Percentiles rank a stretch among this genome's conserved stretches.
Conservation (phyloP, 2,797 vertebrate genomes). For the Falco naumanni region DNA sequence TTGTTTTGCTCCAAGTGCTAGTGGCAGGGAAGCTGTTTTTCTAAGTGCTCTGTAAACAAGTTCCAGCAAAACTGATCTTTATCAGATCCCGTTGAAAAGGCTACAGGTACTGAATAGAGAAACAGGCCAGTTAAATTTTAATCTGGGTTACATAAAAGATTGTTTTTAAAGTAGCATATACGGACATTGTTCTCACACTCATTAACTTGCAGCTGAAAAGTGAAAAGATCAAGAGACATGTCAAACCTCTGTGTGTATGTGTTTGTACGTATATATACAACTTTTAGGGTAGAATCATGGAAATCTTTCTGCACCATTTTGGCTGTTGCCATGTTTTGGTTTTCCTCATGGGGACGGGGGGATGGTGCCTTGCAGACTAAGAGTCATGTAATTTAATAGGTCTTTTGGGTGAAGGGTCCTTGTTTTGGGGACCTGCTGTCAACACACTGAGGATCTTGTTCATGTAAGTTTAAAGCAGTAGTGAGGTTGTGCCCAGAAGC, state of each 20-base stretch:
- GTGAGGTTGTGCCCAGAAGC: background rate
- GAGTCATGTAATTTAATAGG: background rate
- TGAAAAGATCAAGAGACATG: background rate
- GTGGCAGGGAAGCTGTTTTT: conserved; percentile 28
- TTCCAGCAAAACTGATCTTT: conserved; percentile 69
- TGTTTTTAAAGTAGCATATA: conserved; percentile 50
- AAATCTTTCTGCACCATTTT: background rate
- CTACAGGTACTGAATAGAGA: conserved; percentile 2
- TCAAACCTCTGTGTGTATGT: background rate
- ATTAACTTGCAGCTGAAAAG: conserved; percentile 1
- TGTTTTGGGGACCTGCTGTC: background rate
- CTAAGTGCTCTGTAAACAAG: conserved; percentile 51
- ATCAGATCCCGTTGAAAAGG: conserved; percentile 50
- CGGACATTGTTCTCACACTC: conserved; percentile 28
- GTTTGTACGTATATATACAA: background rate
- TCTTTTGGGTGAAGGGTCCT: background rate
- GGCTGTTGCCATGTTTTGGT: background rate
- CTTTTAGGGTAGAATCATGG: background rate
- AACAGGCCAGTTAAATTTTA: conserved; percentile 65
- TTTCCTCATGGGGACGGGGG: accelerated
- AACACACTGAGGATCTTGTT: background rate
- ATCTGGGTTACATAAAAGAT: conserved; percentile 64
- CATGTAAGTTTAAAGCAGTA: background rate
- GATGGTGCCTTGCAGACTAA: background rate
- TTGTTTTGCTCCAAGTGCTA: conserved; percentile 10